Evolutionary conservation across 2,797 vertebrate species (phyloP).

Genomic region (Prionace glauca): DNA sequence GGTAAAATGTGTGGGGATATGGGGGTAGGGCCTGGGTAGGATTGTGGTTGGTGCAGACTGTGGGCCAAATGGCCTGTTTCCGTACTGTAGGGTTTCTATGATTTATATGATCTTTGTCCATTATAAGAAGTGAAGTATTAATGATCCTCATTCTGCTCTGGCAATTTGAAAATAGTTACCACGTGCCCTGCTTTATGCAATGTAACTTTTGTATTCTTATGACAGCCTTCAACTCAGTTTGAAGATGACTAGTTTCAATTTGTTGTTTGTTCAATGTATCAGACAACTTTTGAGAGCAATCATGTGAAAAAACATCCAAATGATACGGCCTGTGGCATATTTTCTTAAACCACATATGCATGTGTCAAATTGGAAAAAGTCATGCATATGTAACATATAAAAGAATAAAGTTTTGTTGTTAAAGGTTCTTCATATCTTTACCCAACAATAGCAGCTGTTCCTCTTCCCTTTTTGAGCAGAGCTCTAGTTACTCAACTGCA

Average conservation of each 20-base stretch:
- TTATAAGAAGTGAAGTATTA: slow-evolving; percentile 49
- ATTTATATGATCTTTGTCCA: slow-evolving; percentile 45
- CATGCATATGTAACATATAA: slow-evolving; percentile 43
- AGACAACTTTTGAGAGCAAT: slow-evolving; percentile 41
- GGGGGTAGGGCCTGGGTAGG: too few species aligned
- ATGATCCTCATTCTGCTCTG: slow-evolving; percentile 44
- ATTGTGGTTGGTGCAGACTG: too few species aligned
- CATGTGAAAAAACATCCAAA: slow-evolving; percentile 43
- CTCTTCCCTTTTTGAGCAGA: slow-evolving; percentile 49
- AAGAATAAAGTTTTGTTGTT: slow-evolving; percentile 43
- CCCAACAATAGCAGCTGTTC: slow-evolving; percentile 57
- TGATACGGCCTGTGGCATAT: slow-evolving; percentile 36
- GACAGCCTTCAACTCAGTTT: slow-evolving; percentile 44
- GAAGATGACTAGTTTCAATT: slow-evolving; percentile 41
- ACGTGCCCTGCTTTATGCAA: slow-evolving; percentile 44
- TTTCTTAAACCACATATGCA: slow-evolving; percentile 43
- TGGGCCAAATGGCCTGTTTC: too few species aligned
- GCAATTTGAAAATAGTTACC: slow-evolving; percentile 42
- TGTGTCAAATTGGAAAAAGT: slow-evolving; percentile 47
- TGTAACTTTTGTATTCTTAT: slow-evolving; percentile 41
- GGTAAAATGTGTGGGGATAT: too few species aligned
- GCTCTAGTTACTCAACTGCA: slow-evolving; percentile 50
- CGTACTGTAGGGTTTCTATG: too few species aligned
- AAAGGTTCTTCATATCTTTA: slow-evolving; percentile 43
- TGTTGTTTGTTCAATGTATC: slow-evolving; percentile 42